Evolutionary conservation across 2,888 invertebrate species (phyloP), one percentile per base, ranked within the genome.

Genomic region (Pelosia muscerda): DNA sequence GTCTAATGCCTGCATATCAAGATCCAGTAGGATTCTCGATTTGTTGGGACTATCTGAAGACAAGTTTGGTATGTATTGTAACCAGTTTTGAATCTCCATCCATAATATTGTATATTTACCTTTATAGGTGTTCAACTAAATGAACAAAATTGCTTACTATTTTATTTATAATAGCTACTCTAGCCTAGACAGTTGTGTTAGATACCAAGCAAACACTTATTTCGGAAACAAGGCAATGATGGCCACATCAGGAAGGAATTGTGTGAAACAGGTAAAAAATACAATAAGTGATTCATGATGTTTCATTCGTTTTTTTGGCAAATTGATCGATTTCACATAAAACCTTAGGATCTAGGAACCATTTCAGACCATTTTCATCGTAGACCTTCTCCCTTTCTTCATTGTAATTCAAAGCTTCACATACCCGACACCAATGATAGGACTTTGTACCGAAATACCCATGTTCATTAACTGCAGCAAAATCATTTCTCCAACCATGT

Each of bases 361-460:
- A 57, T 62, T 78, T 76, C 15, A 92, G 71, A 56, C 73, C 78
- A 2, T 79, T 59, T 72, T 81, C 78, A 59, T 77, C 72, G 54
- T 92, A 92, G 4, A 87, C 69, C 63, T 86, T 90, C 54, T 72
- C 71, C 2, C 28, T 61, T 1, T 69, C 86, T 22, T 89, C 87
- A 81, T 96, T 96, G 79, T 95, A 96, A 84, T 96, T 96, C 19
- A 97, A 88, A n/a, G 96, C 96, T 85, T 97, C 96, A 82, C 97
- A 97, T 11, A 96, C 82, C 66, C 96, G 95, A 81, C 97, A 97
- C 71, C 96, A 95, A 81, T 97, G 96, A 64, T 87, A 91, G 0
- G 96, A 96, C 13, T 87, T 87, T 0, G 95, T 94, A 19, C 95
- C 94, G 79, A 96, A 97, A 83, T 96, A 97, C 0, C 97, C 97